These are phyloP conservation scores for Arge pagana DNA, from an alignment of 2,888 invertebrate species.

Conservation along the genomic window DNA sequence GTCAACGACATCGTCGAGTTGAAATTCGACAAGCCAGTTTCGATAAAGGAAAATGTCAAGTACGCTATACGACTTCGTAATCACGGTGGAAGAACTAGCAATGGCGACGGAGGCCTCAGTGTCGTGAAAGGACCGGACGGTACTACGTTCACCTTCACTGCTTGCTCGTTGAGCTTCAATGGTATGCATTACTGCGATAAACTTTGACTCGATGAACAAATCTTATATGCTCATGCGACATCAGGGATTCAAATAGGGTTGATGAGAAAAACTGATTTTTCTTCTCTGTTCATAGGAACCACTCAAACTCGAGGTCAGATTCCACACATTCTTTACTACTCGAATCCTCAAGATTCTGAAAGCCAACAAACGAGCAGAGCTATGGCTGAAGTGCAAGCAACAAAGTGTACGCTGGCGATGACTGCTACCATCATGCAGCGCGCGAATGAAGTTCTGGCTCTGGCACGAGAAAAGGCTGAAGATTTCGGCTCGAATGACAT, in stretches of 20 bases:
- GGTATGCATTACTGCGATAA: conserved; percentile 59
- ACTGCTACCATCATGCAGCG: conserved; percentile 78
- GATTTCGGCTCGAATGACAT: conserved; percentile 63
- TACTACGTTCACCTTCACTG: conserved; percentile 85
- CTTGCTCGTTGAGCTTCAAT: conserved; percentile 92
- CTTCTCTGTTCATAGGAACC: conserved; percentile 60
- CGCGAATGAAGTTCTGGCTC: conserved; percentile 75
- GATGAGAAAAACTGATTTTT: conserved; percentile 17
- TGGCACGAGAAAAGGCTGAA: conserved; percentile 74
- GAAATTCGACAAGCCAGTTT: conserved; percentile 86
- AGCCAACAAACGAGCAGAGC: conserved; percentile 64
- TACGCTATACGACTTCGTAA: conserved; percentile 89
- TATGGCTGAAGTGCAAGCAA: conserved; percentile 67
- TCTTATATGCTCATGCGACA: background rate
- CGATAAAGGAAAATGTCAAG: conserved; percentile 85
- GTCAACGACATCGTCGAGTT: conserved; percentile 88
- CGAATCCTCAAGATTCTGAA: conserved; percentile 68
- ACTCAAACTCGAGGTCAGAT: conserved; percentile 93
- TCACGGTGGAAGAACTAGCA: conserved; percentile 89
- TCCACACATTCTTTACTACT: conserved; percentile 89
- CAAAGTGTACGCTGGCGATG: conserved; percentile 74
- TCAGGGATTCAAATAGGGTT: background rate
- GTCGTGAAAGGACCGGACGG: conserved; percentile 92
- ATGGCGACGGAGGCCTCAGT: conserved; percentile 90
- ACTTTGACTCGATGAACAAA: background rate